Evolutionary conservation across 2,113 vertebrate genomes (phyloP), one percentile per base, ranked within the genome.

Genomic region (Platichthys flesus): DNA sequence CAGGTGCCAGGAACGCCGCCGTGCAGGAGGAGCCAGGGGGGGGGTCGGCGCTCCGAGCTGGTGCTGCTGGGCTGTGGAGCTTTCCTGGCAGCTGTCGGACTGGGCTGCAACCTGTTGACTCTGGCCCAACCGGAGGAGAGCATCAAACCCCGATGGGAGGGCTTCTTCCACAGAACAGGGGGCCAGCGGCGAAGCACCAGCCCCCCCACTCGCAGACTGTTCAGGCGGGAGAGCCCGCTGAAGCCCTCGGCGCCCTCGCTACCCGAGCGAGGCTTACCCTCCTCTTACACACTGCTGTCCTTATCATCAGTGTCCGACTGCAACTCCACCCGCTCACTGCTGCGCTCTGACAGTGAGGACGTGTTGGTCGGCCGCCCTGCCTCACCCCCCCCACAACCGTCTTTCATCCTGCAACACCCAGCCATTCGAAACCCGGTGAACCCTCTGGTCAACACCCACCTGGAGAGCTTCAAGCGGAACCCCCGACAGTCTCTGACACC

Each of bases 281-380:
- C 95, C 10, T 97, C 97, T 26, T 92, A 96, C 55, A 98, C 97
- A 0, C 93, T 98, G 81, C 94, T 97, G 52, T 98, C 97, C 60
- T 90, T 98, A 79, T 98, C 97, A 47, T 97, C 97, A 37, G 94
- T 97, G 89, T 98, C 97, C 0, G 97, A 99, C 95, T 98, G 97
- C 92, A 97, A 98, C 88, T 98, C 97, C 24, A 98, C 97, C 0
- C 96, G 96, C n/a, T 98, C 97, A 9, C 91, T 99, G 82, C 94
- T 99, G 77, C 96, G 93, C 78, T 94, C 95, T 0, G 97, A 99
- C 93, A 98, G 96, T 6, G 96, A 98, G 78, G 97, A 99, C 91
- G 90, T 96, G 47, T 89, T 97, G 80, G 96, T 96, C 0, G 96
- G 94, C 16, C 94, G 95, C 79, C 95, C 96, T 79, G 92, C 95